Percentiles rank a stretch among this genome's conserved stretches.
phyloP scores from a whole-genome alignment of 2,797 vertebrate species.

The Leptatherina wallacei region DNA sequence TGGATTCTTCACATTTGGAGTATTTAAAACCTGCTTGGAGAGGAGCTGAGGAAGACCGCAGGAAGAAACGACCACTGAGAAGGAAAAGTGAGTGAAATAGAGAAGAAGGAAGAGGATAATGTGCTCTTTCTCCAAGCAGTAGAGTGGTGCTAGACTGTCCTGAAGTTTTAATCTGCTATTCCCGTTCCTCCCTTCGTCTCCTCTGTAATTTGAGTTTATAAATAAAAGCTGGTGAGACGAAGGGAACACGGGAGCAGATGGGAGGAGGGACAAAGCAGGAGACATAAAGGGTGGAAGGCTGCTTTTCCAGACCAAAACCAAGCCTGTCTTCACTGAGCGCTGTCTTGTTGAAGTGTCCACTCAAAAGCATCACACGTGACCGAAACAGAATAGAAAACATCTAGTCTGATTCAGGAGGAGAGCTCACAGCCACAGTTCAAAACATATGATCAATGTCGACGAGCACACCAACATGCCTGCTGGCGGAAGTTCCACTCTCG shows the following conservation, averaged over 20 bases:
- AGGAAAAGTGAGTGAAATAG: slow-evolving; percentile 25
- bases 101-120: slow-evolving; percentile 21
- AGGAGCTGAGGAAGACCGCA: slow-evolving; percentile 71
- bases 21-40: slow-evolving; percentile 63
- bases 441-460: slow-evolving; percentile 25
- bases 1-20: slow-evolving; percentile 74
- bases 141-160: slow-evolving; percentile 30
- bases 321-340: not conserved
- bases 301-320: slow-evolving; percentile 17
- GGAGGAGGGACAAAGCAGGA: slow-evolving; percentile 30
- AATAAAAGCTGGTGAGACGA: slow-evolving; percentile 67
- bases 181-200: slow-evolving; percentile 46
- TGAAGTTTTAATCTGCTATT: slow-evolving; percentile 14
- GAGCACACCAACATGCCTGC: slow-evolving; percentile 27
- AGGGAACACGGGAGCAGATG: slow-evolving; percentile 45
- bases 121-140: slow-evolving; percentile 32
- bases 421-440: slow-evolving; percentile 45
- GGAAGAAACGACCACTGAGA: slow-evolving; percentile 30
- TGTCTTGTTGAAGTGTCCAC: not conserved
- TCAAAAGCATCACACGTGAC: slow-evolving; percentile 5
- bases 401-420: slow-evolving; percentile 28
- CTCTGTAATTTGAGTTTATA: slow-evolving; percentile 69
- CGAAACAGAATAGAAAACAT: slow-evolving; percentile 28
- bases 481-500: slow-evolving; percentile 32
- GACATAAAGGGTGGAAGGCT: slow-evolving; percentile 15